Evolutionary conservation across 2,888 invertebrate genomes (phyloP).

Genomic region (Himalopsyche kuldschensis): DNA sequence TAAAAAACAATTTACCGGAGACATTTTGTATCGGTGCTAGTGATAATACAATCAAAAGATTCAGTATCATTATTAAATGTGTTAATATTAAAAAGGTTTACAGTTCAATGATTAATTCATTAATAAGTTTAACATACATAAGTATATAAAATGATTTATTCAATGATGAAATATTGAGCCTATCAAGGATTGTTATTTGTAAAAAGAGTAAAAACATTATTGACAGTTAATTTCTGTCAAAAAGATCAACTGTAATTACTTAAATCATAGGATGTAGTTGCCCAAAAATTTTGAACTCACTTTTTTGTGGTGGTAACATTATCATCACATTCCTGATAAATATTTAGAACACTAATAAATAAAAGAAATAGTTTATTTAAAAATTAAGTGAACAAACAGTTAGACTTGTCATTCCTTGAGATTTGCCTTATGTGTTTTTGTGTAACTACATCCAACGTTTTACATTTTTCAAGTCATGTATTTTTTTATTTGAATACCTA

Average conservation of each 20-base stretch:
- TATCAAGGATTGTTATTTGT: background rate
- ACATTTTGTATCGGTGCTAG: background rate
- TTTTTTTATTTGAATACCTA: background rate
- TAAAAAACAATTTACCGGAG: background rate
- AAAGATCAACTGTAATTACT: background rate
- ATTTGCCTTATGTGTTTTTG: too few relatives aligned
- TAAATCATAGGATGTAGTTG: background rate
- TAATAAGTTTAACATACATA: background rate
- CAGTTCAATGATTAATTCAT: background rate
- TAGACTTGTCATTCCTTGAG: too few relatives aligned
- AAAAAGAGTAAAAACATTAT: background rate
- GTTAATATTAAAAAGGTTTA: background rate
- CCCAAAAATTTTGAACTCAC: background rate
- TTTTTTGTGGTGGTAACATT: background rate
- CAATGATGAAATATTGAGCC: background rate
- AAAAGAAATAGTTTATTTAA: too few relatives aligned
- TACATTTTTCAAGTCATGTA: too few relatives aligned
- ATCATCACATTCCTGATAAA: too few relatives aligned
- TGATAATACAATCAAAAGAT: background rate
- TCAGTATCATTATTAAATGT: background rate
- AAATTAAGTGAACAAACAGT: too few relatives aligned
- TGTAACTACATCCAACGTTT: too few relatives aligned
- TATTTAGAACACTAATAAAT: too few relatives aligned
- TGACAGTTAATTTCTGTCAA: background rate
- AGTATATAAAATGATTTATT: background rate